phyloP scores from a whole-genome alignment of 2,113 vertebrate species.

The Pygoscelis adeliae region DNA sequence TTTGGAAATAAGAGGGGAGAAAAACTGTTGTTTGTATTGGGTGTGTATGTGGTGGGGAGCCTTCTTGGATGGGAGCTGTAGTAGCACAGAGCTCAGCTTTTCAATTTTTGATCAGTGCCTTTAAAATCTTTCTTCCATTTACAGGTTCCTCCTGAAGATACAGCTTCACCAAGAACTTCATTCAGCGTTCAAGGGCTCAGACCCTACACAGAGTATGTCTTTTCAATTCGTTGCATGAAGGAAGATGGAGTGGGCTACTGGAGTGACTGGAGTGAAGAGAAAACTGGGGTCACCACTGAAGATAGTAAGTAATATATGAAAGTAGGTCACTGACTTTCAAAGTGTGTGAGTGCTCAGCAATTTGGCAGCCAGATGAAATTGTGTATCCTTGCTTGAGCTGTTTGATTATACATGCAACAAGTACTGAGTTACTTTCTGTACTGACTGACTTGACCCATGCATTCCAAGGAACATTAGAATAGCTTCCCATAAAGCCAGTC shows the following conservation, averaged over 20 bases:
- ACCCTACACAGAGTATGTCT: slow-evolving; percentile 81
- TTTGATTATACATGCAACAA: neutral
- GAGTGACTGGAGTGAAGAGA: slow-evolving; percentile 89
- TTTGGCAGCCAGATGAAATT: neutral
- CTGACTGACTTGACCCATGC: accelerated
- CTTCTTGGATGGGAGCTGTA: neutral
- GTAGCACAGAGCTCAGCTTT: neutral
- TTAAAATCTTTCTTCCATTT: neutral
- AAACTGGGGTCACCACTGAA: slow-evolving; percentile 78
- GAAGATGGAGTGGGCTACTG: slow-evolving; percentile 73
- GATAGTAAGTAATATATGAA: slow-evolving; percentile 77
- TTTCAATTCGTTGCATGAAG: slow-evolving; percentile 82
- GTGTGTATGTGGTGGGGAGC: neutral
- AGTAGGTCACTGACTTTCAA: neutral
- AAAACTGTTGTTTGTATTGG: neutral
- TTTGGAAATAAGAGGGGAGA: neutral
- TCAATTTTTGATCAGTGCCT: neutral
- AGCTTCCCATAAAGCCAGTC: neutral
- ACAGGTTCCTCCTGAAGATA: slow-evolving; percentile 81
- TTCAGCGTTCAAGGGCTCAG: slow-evolving; percentile 85
- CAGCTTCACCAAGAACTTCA: slow-evolving; percentile 63
- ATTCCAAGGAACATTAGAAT: neutral
- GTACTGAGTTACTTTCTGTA: neutral
- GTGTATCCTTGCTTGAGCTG: neutral
- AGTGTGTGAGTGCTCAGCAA: neutral